Percentiles rank a stretch among this genome's conserved stretches.
These are phyloP conservation scores for Pseudonaja textilis DNA, from an alignment of 2,113 vertebrate genomes.

Conservation along the genomic window DNA sequence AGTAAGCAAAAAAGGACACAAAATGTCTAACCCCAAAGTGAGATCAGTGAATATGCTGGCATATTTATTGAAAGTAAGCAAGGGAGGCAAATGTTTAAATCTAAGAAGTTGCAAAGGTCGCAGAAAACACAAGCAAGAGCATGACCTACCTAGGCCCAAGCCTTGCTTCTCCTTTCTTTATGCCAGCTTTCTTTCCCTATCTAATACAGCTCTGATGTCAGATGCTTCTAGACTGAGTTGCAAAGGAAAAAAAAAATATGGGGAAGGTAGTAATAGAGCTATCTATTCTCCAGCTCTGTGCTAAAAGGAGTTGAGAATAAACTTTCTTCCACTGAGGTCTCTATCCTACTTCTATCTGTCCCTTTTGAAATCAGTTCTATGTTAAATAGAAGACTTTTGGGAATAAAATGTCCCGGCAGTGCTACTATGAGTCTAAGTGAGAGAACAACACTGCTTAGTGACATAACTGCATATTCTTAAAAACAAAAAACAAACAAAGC, in stretches of 20 bases:
- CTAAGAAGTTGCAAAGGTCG: background rate
- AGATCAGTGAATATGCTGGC: background rate
- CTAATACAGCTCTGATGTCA: background rate
- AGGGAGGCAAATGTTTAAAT: background rate
- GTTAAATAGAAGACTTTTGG: background rate
- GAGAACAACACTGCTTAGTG: background rate
- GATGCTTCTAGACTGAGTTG: background rate
- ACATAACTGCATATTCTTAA: background rate
- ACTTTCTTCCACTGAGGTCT: background rate
- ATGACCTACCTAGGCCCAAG: background rate
- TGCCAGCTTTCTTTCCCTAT: background rate
- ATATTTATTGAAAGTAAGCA: background rate
- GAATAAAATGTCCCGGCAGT: background rate
- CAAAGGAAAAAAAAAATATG: background rate
- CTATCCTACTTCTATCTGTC: background rate
- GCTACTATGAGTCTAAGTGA: background rate
- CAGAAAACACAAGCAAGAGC: background rate
- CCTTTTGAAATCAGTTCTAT: background rate
- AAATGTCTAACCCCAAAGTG: accelerated
- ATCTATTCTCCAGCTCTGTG: background rate
- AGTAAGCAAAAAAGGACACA: background rate
- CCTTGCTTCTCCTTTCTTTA: background rate
- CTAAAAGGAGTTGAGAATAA: background rate
- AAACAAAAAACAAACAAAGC: background rate
- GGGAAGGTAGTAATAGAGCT: background rate